Evolutionary conservation across 2,797 vertebrate species (phyloP).

Genomic region (Protosalanx chinensis): DNA sequence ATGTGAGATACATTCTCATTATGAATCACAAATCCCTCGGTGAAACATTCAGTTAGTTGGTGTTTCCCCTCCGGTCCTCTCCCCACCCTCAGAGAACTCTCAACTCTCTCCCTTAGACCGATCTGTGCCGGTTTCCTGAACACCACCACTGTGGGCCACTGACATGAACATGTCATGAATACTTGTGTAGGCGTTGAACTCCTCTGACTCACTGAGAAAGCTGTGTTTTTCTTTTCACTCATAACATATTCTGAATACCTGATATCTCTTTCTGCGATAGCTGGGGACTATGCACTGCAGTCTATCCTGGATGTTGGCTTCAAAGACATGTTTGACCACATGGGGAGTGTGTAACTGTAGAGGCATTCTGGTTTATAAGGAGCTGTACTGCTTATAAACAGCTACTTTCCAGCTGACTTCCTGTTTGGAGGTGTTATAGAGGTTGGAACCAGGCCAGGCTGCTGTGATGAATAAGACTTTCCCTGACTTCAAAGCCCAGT

Average conservation of each 20-base stretch:
- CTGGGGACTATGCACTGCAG: background rate
- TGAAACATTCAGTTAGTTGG: constrained; percentile 2
- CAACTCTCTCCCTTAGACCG: background rate
- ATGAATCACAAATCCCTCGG: constrained; percentile 5
- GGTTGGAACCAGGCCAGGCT: no score
- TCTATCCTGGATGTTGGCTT: constrained; percentile 13
- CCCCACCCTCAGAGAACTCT: constrained; percentile 3
- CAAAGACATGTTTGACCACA: constrained; percentile 18
- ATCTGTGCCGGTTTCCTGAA: background rate
- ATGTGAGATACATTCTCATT: background rate
- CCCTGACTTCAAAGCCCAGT: no score
- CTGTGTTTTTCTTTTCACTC: background rate
- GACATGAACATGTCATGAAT: background rate
- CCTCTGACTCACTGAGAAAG: background rate
- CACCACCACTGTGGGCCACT: background rate
- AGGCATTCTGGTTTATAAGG: background rate
- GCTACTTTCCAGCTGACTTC: no score
- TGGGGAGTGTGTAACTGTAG: background rate
- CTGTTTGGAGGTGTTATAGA: no score
- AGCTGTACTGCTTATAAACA: background rate
- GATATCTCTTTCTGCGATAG: background rate
- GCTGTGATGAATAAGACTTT: no score
- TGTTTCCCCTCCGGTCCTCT: constrained; percentile 2
- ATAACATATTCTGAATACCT: background rate
- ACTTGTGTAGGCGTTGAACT: background rate